Evolutionary conservation across 2,113 vertebrate genomes (phyloP).

Genomic region (Oenanthe melanoleuca): DNA sequence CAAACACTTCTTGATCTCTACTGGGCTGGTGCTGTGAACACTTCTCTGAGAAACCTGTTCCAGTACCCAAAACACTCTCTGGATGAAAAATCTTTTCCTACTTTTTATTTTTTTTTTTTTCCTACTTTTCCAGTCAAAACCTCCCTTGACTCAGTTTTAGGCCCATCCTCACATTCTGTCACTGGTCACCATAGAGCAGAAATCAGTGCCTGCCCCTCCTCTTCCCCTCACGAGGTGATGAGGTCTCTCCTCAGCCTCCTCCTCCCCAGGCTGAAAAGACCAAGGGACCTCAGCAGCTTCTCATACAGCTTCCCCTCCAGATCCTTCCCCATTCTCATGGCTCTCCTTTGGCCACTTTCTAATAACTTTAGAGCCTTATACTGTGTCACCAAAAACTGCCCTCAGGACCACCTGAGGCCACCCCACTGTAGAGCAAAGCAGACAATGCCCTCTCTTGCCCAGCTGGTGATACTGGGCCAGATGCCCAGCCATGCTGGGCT

Average conservation of each 20-base stretch:
- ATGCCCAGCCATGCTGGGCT: neutral
- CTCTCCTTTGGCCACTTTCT: neutral
- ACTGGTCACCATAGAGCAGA: neutral
- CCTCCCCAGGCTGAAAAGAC: neutral
- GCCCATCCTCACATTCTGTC: neutral
- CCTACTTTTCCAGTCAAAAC: neutral
- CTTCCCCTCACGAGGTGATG: neutral
- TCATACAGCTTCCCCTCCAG: neutral
- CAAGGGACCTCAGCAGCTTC: neutral
- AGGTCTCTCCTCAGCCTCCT: neutral
- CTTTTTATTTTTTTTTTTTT: too few relatives aligned
- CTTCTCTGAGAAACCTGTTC: too few relatives aligned
- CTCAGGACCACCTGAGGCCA: fast-evolving
- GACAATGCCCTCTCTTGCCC: neutral
- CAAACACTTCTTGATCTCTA: too few relatives aligned
- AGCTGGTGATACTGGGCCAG: neutral
- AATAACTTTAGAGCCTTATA: neutral
- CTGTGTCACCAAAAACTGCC: too few relatives aligned
- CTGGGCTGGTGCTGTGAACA: too few relatives aligned
- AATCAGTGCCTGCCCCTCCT: neutral
- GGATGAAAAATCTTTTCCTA: too few relatives aligned
- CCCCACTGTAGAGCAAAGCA: neutral
- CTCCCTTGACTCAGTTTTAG: neutral
- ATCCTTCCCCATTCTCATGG: neutral
- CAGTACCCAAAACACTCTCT: too few relatives aligned